Conservation (phyloP, 2,113 vertebrate species). For the Gasterosteus nipponicus region DNA sequence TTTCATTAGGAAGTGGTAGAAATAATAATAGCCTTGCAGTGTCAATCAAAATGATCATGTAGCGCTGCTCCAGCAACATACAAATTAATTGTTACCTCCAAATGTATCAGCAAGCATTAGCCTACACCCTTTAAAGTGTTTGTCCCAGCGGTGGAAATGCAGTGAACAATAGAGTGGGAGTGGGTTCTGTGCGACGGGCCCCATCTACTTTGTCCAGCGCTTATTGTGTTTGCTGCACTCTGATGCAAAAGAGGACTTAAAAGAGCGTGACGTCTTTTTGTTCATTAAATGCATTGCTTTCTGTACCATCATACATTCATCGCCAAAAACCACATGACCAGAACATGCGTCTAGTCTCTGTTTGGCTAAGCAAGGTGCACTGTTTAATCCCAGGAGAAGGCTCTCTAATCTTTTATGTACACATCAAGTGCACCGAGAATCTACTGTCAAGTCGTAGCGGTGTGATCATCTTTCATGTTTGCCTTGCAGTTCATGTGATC, state of each 20-base stretch:
- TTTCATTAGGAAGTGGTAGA: background rate
- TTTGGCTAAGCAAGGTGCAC: constrained; percentile 17
- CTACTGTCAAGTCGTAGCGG: constrained; percentile 13
- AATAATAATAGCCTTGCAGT: background rate
- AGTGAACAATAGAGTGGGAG: constrained; percentile 16
- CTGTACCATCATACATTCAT: background rate
- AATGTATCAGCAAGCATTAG: background rate
- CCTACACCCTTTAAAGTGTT: background rate
- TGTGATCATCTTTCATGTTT: constrained; percentile 41
- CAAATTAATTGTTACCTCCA: background rate
- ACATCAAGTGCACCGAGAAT: constrained; percentile 43
- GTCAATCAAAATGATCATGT: background rate
- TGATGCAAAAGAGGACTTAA: constrained; percentile 10
- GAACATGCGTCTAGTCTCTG: constrained; percentile 17
- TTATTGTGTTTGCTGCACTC: constrained; percentile 8
- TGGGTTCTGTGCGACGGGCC: background rate
- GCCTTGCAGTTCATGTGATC: constrained; percentile 50
- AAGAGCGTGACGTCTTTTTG: background rate
- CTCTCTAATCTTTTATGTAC: constrained; percentile 30
- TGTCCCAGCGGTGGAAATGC: background rate
- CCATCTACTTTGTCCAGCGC: constrained; percentile 7
- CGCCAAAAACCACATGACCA: background rate
- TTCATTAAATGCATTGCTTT: constrained; percentile 1
- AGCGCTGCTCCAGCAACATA: background rate
- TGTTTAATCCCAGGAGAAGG: constrained; percentile 29